Conservation (phyloP, 2,113 vertebrate species). For the Delphinapterus leucas region DNA sequence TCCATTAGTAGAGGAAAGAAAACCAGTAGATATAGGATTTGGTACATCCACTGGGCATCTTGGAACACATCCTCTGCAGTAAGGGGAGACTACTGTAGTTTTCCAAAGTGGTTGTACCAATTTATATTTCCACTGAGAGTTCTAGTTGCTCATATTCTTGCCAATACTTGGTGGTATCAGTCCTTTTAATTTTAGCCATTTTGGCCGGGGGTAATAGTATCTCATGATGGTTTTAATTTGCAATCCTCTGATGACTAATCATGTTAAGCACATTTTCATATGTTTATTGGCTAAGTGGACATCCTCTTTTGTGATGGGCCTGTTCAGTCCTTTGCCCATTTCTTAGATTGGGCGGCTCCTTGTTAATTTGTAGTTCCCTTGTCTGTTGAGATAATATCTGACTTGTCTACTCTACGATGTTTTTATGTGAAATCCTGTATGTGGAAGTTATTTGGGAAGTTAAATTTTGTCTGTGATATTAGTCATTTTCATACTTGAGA, state of each 20-base stretch:
- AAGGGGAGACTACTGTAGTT: background rate
- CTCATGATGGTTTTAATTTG: background rate
- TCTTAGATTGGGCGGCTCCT: background rate
- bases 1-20: background rate
- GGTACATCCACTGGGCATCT: background rate
- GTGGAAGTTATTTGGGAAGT: background rate
- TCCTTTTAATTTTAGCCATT: background rate
- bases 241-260: background rate
- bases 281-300: background rate
- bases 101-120: background rate
- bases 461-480: background rate
- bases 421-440: background rate
- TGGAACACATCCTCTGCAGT: background rate
- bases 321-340: background rate
- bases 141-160: background rate
- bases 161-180: background rate
- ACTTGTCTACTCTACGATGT: background rate
- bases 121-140: background rate
- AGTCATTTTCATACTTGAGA: background rate
- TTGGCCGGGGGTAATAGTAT: background rate
- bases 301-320: background rate
- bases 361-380: constrained; percentile 15
- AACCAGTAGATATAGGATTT: background rate
- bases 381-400: background rate
- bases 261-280: background rate